A percentile compares a stretch with the other conserved stretches of the same genome.
These are phyloP conservation scores for Drosophila pegasa DNA, from an alignment of 2,888 invertebrate genomes.

Conservation along the genomic window DNA sequence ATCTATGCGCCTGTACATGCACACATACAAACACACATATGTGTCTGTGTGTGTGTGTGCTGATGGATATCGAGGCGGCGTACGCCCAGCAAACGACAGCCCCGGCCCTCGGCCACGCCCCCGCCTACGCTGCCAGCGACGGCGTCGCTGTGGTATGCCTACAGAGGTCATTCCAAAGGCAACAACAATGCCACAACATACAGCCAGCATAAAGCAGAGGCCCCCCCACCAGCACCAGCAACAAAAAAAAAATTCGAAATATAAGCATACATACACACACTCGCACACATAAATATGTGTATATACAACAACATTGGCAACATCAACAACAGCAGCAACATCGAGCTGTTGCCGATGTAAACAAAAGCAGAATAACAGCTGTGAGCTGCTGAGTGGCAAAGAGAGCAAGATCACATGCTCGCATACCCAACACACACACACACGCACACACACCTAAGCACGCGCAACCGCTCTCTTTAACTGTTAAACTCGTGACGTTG, in stretches of 20 bases:
- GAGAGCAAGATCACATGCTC: constrained; percentile 42
- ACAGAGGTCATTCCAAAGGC: constrained; percentile 83
- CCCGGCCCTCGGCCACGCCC: constrained; percentile 16
- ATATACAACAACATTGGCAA: constrained; percentile 17
- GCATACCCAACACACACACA: constrained; percentile 4
- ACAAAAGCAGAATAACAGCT: constrained; percentile 71
- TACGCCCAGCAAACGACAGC: constrained; percentile 43
- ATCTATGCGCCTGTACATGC: constrained; percentile 45
- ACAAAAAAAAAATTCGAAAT: constrained; percentile 40
- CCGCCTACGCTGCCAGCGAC: not conserved
- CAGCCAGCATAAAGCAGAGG: constrained; percentile 57
- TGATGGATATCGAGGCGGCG: constrained; percentile 57
- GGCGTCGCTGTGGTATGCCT: constrained; percentile 56
- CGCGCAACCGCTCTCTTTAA: constrained; percentile 58
- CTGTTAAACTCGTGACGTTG: constrained; percentile 75
- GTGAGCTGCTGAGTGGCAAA: constrained; percentile 40
- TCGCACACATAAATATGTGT: too few species aligned
- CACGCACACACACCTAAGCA: constrained; percentile 5
- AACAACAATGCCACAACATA: constrained; percentile 71
- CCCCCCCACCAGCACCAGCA: too few species aligned
- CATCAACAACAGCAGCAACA: constrained; percentile 49
- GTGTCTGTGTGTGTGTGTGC: constrained; percentile 10
- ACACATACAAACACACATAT: constrained; percentile 1
- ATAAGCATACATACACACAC: not conserved
- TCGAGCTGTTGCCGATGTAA: constrained; percentile 62